These are phyloP conservation scores for Trissonchulus latispiculum DNA, from an alignment of 2,888 invertebrate species.

Conservation along the genomic window DNA sequence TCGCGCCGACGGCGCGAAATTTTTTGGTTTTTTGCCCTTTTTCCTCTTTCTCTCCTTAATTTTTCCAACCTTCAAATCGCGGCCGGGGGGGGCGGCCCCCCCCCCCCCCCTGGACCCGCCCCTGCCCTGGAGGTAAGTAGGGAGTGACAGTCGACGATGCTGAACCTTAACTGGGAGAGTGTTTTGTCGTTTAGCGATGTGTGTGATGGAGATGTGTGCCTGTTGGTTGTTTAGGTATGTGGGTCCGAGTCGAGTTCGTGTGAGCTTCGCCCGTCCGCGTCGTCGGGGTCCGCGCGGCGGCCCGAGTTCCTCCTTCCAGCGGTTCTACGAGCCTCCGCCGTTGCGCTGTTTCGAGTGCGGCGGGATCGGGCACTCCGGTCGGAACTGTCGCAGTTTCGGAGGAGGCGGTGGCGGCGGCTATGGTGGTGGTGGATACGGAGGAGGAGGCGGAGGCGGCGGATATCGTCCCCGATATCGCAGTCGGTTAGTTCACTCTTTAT, in stretches of 20 bases:
- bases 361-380: not conserved
- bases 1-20: no score
- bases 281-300: constrained; percentile 16
- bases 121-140: no score
- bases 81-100: not conserved
- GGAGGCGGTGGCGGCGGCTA: not conserved
- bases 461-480: not conserved
- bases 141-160: no score
- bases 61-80: no score
- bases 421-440: constrained; percentile 16
- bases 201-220: not conserved
- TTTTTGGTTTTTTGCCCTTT: no score
- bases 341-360: constrained; percentile 16
- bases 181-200: no score
- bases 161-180: no score
- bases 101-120: not conserved
- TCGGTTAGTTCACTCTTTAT: not conserved
- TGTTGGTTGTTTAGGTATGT: constrained; percentile 21
- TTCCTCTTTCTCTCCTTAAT: no score
- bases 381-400: not conserved
- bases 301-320: not conserved
- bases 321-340: constrained; percentile 8
- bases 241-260: constrained; percentile 20
- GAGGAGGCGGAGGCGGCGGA: constrained; percentile 1
- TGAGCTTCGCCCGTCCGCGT: constrained; percentile 23